Percentiles rank a stretch among this genome's conserved stretches.
phyloP scores from a whole-genome alignment of 2,797 vertebrate species.

The Uromys caudimaculatus region DNA sequence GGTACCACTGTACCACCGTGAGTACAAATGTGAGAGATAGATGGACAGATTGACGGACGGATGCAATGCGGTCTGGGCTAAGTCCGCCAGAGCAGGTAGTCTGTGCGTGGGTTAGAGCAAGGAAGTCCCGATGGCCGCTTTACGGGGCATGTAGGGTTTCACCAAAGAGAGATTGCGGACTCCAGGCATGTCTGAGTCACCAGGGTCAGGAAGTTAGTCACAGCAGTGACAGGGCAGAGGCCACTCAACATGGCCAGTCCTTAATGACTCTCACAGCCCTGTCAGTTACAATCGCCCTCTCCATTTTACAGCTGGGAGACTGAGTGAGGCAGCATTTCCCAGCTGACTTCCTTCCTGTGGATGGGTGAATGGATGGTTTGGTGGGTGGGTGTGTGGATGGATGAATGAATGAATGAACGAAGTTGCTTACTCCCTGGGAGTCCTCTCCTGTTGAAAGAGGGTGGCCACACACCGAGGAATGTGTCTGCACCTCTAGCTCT shows the following conservation, averaged over 20 bases:
- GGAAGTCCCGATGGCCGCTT: neutral
- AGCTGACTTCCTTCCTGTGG: neutral
- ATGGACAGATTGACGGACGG: neutral
- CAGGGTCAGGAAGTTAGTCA: neutral
- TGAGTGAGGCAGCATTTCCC: neutral
- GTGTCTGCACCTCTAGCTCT: neutral
- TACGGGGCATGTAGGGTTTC: neutral
- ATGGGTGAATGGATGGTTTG: neutral
- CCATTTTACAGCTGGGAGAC: neutral
- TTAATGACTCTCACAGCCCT: neutral
- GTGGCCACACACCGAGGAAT: neutral
- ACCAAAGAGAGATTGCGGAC: neutral
- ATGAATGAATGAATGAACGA: neutral
- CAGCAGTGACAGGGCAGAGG: neutral
- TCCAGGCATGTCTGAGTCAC: neutral
- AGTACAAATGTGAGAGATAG: too few relatives aligned
- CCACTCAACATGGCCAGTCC: rapidly evolving
- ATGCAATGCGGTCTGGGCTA: neutral
- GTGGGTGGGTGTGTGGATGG: neutral
- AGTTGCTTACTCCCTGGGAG: neutral
- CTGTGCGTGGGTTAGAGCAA: rapidly evolving
- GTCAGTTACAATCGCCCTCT: neutral
- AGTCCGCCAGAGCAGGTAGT: neutral
- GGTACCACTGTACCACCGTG: rapidly evolving
- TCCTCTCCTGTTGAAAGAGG: neutral